Conservation (phyloP, 2,113 vertebrate genomes). For the Prinia subflava region DNA sequence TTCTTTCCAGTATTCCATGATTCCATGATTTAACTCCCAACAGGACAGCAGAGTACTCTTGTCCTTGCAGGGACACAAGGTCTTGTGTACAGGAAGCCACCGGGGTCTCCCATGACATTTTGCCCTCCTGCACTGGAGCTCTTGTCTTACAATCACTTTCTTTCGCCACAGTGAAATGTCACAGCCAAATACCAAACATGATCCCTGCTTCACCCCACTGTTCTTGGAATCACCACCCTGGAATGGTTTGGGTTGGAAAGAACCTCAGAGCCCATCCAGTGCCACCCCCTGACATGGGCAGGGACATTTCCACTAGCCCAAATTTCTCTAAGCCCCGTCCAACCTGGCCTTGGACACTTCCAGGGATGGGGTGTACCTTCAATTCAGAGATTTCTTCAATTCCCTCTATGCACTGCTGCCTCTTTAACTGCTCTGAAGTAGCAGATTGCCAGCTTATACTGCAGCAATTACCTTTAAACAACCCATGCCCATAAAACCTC, state of each 20-base stretch:
- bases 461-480: neutral
- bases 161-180: neutral
- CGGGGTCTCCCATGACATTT: rapidly evolving
- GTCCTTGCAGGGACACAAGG: neutral
- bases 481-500: neutral
- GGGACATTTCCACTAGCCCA: neutral
- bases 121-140: neutral
- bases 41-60: neutral
- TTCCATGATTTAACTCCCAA: neutral
- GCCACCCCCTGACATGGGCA: neutral
- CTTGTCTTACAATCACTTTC: neutral
- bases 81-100: neutral
- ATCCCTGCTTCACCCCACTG: neutral
- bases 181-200: neutral
- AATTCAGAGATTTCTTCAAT: neutral
- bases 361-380: rapidly evolving
- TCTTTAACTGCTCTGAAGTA: neutral
- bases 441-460: neutral
- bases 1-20: neutral
- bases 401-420: neutral
- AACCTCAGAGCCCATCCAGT: neutral
- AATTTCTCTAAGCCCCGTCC: rapidly evolving
- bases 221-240: neutral
- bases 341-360: neutral
- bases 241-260: neutral